Evolutionary conservation across 2,888 invertebrate genomes (phyloP).

Genomic region (Leistus spinibarbis): DNA sequence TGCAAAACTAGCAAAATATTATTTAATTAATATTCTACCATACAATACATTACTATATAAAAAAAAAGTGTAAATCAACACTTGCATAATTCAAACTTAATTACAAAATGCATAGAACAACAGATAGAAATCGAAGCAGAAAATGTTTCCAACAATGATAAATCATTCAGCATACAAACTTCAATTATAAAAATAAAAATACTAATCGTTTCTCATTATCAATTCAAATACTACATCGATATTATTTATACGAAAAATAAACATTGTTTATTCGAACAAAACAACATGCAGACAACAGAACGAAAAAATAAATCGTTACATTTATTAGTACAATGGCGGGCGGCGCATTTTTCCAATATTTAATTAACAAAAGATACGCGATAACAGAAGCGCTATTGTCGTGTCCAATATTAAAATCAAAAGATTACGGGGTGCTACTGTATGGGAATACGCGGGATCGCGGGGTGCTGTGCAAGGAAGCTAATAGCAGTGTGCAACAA

Average conservation of each 20-base stretch:
- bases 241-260: constrained; percentile 10
- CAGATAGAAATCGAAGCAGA: background rate
- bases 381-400: constrained; percentile 30
- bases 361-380: constrained; percentile 38
- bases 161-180: constrained; percentile 5
- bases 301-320: background rate
- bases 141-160: background rate
- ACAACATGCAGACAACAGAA: background rate
- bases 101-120: background rate
- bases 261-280: constrained; percentile 18
- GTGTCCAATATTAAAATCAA: constrained; percentile 35
- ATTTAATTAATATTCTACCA: no score
- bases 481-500: constrained; percentile 4
- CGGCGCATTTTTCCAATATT: constrained; percentile 35
- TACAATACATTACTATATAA: no score
- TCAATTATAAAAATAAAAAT: constrained; percentile 31
- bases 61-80: no score
- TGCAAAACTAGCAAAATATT: no score
- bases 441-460: background rate
- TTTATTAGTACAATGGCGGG: constrained; percentile 20
- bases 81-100: no score
- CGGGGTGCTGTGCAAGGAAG: background rate
- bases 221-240: background rate
- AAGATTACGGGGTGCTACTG: constrained; percentile 31
- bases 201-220: constrained; percentile 28